phyloP scores from a whole-genome alignment of 2,113 vertebrate genomes.

The Hippocampus comes region DNA sequence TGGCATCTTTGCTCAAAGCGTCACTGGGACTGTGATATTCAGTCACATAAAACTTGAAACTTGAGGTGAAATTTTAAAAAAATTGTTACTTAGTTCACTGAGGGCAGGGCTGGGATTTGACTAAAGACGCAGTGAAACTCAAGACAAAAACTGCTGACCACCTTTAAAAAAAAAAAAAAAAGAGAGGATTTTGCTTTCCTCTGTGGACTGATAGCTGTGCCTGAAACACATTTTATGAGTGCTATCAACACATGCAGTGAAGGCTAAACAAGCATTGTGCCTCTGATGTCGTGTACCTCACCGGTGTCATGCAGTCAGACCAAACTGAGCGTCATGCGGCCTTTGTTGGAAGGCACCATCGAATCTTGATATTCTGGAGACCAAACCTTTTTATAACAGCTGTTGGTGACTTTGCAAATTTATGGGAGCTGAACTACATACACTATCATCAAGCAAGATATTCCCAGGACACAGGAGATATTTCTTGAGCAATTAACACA shows the following conservation, averaged over 20 bases:
- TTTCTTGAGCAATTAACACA: not conserved
- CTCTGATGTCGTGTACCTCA: not conserved
- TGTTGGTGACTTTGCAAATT: not conserved
- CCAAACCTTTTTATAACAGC: not conserved
- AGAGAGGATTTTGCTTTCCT: not conserved
- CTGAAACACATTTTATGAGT: constrained; percentile 40
- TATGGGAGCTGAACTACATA: not conserved
- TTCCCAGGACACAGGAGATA: not conserved
- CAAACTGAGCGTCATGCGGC: not conserved
- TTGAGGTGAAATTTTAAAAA: not conserved
- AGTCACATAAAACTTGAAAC: constrained; percentile 15
- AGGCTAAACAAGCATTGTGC: constrained; percentile 1
- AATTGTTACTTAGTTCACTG: constrained; percentile 5
- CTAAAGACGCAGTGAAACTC: constrained; percentile 25
- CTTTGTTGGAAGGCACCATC: not conserved
- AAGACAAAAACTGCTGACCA: constrained; percentile 40
- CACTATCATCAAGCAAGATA: not conserved
- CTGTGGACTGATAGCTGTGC: constrained; percentile 37
- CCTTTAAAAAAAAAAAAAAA: not conserved
- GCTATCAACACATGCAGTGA: not conserved
- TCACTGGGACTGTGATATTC: constrained; percentile 84
- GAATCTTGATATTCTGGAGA: not conserved
- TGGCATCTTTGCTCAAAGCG: constrained; percentile 90
- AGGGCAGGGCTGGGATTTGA: constrained; percentile 31
- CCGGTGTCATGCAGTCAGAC: not conserved